Percentiles rank a stretch among this genome's conserved stretches.
Evolutionary conservation across 1,140 invertebrate genomes (phyloP).

Genomic region (Rhysida immarginata): DNA sequence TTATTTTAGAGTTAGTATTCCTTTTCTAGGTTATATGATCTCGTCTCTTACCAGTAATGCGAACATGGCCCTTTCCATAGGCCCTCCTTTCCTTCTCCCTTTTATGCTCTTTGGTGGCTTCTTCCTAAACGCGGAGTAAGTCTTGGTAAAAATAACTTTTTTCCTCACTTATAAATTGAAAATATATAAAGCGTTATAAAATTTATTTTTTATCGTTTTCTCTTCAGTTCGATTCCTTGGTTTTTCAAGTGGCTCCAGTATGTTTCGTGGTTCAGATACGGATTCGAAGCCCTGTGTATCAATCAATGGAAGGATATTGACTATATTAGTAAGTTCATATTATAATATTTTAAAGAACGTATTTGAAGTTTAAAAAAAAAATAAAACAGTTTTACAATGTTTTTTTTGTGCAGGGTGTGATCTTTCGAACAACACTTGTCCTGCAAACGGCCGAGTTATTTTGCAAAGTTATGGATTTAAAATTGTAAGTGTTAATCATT

Average conservation of each 20-base stretch:
- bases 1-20: too few species aligned
- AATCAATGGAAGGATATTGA: constrained; percentile 73
- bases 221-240: constrained; percentile 56
- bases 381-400: neutral
- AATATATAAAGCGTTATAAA: too few species aligned
- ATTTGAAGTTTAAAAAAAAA: neutral
- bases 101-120: constrained; percentile 90
- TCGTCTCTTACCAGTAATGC: constrained; percentile 58
- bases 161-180: too few species aligned
- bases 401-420: constrained; percentile 38
- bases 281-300: constrained; percentile 79
- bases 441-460: constrained; percentile 54
- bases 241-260: constrained; percentile 86
- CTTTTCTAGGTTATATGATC: constrained; percentile 68
- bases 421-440: constrained; percentile 51
- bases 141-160: constrained; percentile 12
- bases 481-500: constrained; percentile 34
- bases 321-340: constrained; percentile 8
- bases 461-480: constrained; percentile 62
- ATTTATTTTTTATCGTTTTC: constrained; percentile 4
- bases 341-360: neutral
- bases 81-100: constrained; percentile 78
- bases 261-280: constrained; percentile 89
- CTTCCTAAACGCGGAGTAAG: constrained; percentile 77
- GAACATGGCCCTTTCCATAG: constrained; percentile 71